Base-by-base conservation (phyloP, 2,888 invertebrate species). In the Scelioninae gen. 2 region DNA sequence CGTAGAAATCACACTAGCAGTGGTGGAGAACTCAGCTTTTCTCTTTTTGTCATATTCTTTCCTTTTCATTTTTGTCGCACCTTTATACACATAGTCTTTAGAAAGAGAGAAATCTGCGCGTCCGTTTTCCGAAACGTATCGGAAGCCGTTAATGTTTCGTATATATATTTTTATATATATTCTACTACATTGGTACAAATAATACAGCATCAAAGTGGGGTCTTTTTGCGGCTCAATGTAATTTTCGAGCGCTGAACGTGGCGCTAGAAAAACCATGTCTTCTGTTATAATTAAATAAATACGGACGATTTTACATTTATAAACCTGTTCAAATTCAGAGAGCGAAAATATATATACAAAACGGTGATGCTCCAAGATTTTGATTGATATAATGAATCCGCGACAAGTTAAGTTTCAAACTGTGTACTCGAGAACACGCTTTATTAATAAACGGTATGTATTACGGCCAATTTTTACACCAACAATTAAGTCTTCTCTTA, bases 1-100 rank as follows among this genome's bases (percentile, higher is more conserved):
- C n/a, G n/a, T n/a, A n/a, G n/a, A n/a, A n/a, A n/a, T 85, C 85
- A 84, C 84, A 84, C 83, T 81, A 83, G 82, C 83, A 80, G 77
- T 83, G 78, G 78, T 82, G 72, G 41, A 65, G 79, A 81, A 82
- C 78, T 79, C 78, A 81, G 78, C 78, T 78, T 79, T 78, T 73
- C 77, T 67, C 50, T 50, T 67, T 48, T 48, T 31, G 0, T 13
- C 9, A 31, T 2, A 3, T 28, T 39, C 41, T 5, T 11, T 25
- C 45, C 35, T 52, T 52, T 63, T 13, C 16, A 6, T 52, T 61
- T 60, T 45, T 48, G 19, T 45, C 46, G 39, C 31, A 37, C 16
- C 10, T 50, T 63, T 61, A 55, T 65, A 50, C 22, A 63, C 28
- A 58, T 41, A 69, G 48, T 67, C 33, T 71, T 74, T 61, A 61